Base-by-base conservation (phyloP, 1,140 invertebrate genomes). In the Periplaneta americana region DNA sequence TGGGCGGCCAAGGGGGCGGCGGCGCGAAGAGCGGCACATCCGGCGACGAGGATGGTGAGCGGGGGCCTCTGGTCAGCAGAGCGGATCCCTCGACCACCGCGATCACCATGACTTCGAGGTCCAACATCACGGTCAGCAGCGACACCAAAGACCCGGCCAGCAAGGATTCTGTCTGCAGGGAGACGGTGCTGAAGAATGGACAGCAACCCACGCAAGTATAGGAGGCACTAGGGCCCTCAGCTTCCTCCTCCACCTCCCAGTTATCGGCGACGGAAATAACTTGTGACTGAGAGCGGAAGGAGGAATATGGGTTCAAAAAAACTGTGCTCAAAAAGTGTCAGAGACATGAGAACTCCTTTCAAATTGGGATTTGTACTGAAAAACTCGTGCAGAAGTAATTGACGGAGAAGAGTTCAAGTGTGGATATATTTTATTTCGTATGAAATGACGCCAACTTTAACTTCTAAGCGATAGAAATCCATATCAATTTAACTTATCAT, bases 61-160 rank as follows among this genome's bases (percentile, higher is more conserved):
- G 88, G 11, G 90, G 91, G 13, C 85, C 89, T 1, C 82, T 92
- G 34, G 89, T 91, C 31, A 92, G 90, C 82, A 91, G 90, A 82
- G 89, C 88, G 0, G 88, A 89, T 74, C 84, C 87, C 28, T 92
- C 91, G 0, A 90, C 90, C 3, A 91, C 91, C 0, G 90, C 90
- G 0, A 81, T 86, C n/a, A 85, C 84, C 1, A 89, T 91, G 88
- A 91, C 90, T 1, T 91, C 90, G 1, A 84, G 91, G 22, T 90
- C 90, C 0, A 91, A 91, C 85, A 90, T 90, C 31, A 90, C 89
- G 5, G 83, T 88, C 13, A 87, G 86, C 5, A 88, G 84, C 28
- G 90, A 90, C 34, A 83, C 85, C 10, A 83, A 83, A 36, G 88
- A 89, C 31, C 83, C 80, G 36, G 82, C 83, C 37, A 82, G 82